phyloP scores from a whole-genome alignment of 2,797 vertebrate genomes.

The Macroramphosus scolopax region DNA sequence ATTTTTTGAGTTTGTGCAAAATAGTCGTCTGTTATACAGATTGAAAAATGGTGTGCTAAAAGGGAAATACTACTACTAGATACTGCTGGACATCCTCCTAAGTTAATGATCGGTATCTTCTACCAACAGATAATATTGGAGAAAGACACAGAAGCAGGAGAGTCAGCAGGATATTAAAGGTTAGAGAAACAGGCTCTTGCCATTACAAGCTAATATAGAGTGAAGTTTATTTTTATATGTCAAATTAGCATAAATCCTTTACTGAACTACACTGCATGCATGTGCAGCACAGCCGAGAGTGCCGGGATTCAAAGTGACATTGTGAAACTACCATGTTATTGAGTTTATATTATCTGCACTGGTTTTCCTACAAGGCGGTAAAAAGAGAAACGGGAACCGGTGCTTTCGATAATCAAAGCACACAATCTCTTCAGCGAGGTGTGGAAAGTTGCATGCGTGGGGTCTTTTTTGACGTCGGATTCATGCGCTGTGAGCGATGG shows the following conservation, averaged over 20 bases:
- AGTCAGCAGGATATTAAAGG: too few relatives aligned
- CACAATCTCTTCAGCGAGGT: background rate
- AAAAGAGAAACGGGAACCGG: conserved; percentile 42
- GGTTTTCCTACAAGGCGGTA: conserved; percentile 7
- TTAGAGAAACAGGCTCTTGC: too few relatives aligned
- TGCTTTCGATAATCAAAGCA: conserved; percentile 43
- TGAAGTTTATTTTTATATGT: conserved; percentile 26
- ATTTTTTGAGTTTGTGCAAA: too few relatives aligned
- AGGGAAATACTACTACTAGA: too few relatives aligned
- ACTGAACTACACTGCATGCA: conserved; percentile 18
- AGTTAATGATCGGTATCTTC: too few relatives aligned
- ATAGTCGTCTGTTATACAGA: too few relatives aligned
- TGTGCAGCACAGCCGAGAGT: conserved; percentile 13
- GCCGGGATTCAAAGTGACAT: conserved; percentile 15
- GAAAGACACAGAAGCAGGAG: too few relatives aligned
- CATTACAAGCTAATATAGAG: conserved; percentile 36
- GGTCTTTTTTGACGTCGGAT: conserved; percentile 36
- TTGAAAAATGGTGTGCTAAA: too few relatives aligned
- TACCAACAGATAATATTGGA: too few relatives aligned
- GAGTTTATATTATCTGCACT: conserved; percentile 6
- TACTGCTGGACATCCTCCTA: too few relatives aligned
- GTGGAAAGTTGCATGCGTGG: conserved; percentile 25
- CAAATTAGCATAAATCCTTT: conserved; percentile 43
- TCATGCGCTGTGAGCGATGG: conserved; percentile 56
- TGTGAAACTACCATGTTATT: background rate